A percentile compares a stretch with the other conserved stretches of the same genome.
phyloP scores from a whole-genome alignment of 2,888 invertebrate genomes.

The Drosophila nr. perissopoda region DNA sequence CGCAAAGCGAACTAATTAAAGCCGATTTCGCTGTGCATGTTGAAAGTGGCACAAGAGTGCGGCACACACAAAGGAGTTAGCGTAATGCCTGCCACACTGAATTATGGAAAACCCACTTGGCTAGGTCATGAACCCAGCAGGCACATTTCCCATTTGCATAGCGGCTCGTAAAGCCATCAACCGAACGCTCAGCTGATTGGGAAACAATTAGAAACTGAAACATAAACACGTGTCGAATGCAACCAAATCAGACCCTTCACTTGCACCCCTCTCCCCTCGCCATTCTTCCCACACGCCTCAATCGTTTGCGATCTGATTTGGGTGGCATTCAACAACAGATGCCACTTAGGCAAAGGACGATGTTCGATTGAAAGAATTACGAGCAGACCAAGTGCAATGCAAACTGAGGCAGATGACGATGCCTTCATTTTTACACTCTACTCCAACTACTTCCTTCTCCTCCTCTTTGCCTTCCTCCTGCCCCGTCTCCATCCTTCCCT shows the following conservation, averaged over 20 bases:
- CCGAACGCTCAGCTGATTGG: conserved; percentile 6
- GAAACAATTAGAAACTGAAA: conserved; percentile 33
- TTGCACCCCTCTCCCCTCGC: neutral
- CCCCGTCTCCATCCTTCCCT: neutral
- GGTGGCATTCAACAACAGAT: conserved; percentile 27
- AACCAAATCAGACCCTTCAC: neutral
- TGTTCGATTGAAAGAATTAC: conserved; percentile 69
- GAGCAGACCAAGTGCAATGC: conserved; percentile 40
- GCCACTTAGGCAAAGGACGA: conserved; percentile 52
- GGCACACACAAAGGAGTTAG: neutral
- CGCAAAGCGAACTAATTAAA: conserved; percentile 71
- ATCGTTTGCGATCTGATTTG: conserved; percentile 1
- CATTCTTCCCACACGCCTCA: neutral
- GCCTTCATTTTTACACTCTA: conserved; percentile 2
- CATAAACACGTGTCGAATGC: conserved; percentile 31
- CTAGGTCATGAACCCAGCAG: conserved; percentile 30
- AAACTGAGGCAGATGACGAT: conserved; percentile 48
- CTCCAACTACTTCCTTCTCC: conserved; percentile 1
- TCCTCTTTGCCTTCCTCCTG: neutral
- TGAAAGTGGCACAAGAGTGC: conserved; percentile 19
- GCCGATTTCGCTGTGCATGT: conserved; percentile 36
- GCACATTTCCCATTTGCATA: neutral
- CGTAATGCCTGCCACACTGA: conserved; percentile 5
- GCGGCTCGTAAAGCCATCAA: conserved; percentile 18
- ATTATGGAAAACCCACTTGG: conserved; percentile 2